Evolutionary conservation across 2,888 invertebrate species (phyloP), one percentile per base, ranked within the genome.

Genomic region (Myopa tessellatipennis): DNA sequence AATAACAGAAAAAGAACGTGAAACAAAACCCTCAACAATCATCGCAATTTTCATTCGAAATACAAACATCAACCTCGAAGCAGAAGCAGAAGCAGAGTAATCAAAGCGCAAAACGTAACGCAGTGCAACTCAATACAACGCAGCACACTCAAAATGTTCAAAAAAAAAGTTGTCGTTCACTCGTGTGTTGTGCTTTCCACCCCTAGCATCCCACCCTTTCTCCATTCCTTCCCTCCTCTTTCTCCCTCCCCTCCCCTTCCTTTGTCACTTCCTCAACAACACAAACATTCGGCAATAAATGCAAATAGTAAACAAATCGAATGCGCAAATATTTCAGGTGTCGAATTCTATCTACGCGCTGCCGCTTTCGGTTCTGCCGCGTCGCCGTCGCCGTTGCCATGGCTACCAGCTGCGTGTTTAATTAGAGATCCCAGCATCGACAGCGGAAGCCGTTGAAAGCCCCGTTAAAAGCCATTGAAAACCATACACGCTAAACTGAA

Each of bases 271-370:
- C 34, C 18, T 50, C 61, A 3, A 3, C 63, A 63, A n/a, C 63
- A 10, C 45, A 45, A 45, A 10, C 45, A 45, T 69, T 50, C 18
- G n/a, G 18, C 58, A 71, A 40, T 63, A 61, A 74, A 61, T 65
- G 74, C 34, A 65, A 65, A 40, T 7, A 18, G 63, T 52, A 74
- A 63, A 65, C 74, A 65, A 74, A 72, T 34, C 50, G 65, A 63
- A 52, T 52, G 36, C 74, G 65, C 74, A 65, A 61, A 74, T 52
- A 74, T 50, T 63, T 16, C 50, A 73, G 73, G 73, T 73, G 73
- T 73, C 63, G 60, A 72, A 72, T 72, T 60, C 18, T 58, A 40
- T 60, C 60, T 72, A 12, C 72, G 60, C 38, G 8, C 50, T 16
- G 4, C 60, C 8, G 14, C 60, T n/a, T n/a, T n/a, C n/a, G n/a